These are phyloP conservation scores for Mystacornis crossleyi DNA, from an alignment of 2,113 vertebrate genomes.

Conservation along the genomic window DNA sequence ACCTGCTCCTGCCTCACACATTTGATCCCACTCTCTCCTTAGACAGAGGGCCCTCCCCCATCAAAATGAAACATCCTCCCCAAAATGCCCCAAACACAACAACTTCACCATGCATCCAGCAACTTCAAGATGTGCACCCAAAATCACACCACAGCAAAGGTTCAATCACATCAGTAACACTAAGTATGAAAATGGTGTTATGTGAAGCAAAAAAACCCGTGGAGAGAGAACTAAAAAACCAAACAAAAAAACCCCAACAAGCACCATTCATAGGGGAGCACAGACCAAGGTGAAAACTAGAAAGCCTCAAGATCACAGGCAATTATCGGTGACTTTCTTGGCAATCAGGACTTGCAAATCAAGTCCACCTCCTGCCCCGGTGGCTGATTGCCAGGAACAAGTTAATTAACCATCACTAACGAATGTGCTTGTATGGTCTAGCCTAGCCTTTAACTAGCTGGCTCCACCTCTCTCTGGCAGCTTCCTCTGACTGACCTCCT, in stretches of 20 bases:
- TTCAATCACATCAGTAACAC: background rate
- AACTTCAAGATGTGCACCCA: background rate
- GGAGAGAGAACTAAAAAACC: background rate
- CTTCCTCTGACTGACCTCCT: background rate
- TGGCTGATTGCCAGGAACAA: constrained; percentile 46
- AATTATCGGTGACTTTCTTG: constrained; percentile 6
- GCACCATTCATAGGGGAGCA: background rate
- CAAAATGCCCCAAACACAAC: background rate
- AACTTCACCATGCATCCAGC: background rate
- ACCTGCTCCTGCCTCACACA: background rate
- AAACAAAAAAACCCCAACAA: rapidly evolving
- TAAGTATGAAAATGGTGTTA: background rate
- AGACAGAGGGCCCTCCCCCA: background rate
- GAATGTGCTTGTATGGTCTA: background rate
- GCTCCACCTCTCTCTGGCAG: constrained; percentile 19
- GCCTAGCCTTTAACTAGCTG: background rate
- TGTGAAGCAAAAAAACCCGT: background rate
- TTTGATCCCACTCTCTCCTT: background rate
- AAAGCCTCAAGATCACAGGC: background rate
- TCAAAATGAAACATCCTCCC: background rate
- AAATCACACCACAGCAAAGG: background rate
- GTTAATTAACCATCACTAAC: constrained; percentile 51
- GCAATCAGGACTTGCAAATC: constrained; percentile 15
- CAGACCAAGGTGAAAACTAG: background rate
- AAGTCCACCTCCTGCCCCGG: background rate